These are phyloP conservation scores for Drosophila helvetica DNA, from an alignment of 2,888 invertebrate genomes.

Conservation along the genomic window DNA sequence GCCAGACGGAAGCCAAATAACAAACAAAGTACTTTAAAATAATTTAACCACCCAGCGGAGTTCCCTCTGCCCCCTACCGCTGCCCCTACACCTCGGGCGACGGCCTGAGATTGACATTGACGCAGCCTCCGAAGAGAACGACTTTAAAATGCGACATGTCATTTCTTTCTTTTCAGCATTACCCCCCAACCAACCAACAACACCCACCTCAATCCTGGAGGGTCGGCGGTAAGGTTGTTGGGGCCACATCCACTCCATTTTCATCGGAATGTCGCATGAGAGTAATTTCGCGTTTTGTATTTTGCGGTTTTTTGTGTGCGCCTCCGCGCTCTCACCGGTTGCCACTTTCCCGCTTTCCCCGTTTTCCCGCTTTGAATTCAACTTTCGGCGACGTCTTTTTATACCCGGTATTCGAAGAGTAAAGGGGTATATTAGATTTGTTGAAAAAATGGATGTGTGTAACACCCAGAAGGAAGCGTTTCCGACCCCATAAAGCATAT, in stretches of 20 bases:
- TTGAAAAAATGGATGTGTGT: no score
- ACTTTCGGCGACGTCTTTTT: constrained; percentile 17
- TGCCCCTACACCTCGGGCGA: not conserved
- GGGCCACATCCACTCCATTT: constrained; percentile 23
- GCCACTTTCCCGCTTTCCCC: constrained; percentile 15
- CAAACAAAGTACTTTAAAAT: constrained; percentile 73
- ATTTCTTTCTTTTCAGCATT: constrained; percentile 53
- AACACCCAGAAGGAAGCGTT: no score
- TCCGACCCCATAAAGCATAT: no score
- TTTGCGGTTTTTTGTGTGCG: constrained; percentile 60
- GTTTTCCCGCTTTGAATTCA: constrained; percentile 5
- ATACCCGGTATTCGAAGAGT: no score
- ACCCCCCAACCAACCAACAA: not conserved
- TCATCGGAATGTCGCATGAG: constrained; percentile 55
- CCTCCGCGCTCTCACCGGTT: not conserved
- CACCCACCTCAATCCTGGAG: constrained; percentile 6
- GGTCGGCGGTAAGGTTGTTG: constrained; percentile 42
- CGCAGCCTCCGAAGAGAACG: constrained; percentile 37
- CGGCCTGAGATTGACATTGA: constrained; percentile 40
- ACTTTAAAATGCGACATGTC: constrained; percentile 71
- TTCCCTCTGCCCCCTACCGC: not conserved
- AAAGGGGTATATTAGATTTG: no score
- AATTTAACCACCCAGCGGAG: constrained; percentile 51
- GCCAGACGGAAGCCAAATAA: constrained; percentile 41
- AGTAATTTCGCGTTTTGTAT: constrained; percentile 76